These are phyloP conservation scores for Cantharis rustica DNA, from an alignment of 2,888 invertebrate species.

Conservation along the genomic window DNA sequence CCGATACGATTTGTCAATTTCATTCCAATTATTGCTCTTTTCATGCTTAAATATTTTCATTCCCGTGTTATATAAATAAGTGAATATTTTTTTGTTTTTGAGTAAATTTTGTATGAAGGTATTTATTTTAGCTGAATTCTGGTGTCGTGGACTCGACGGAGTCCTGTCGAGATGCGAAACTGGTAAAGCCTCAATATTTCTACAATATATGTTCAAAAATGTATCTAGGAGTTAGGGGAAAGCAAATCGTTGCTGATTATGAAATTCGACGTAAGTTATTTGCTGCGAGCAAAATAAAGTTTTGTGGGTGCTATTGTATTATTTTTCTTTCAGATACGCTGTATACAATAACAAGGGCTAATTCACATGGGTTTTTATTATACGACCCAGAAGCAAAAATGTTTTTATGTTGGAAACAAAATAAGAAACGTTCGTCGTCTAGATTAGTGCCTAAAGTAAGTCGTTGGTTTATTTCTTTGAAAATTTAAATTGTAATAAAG, in stretches of 20 bases:
- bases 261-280: slow-evolving; percentile 27
- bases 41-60: neutral
- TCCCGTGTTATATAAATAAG: neutral
- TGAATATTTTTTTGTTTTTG: neutral
- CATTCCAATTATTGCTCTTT: neutral
- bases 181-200: slow-evolving; percentile 37
- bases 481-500: slow-evolving; percentile 3
- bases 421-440: slow-evolving; percentile 32
- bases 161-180: slow-evolving; percentile 33
- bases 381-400: slow-evolving; percentile 43
- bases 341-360: slow-evolving; percentile 33
- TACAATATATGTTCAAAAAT: slow-evolving; percentile 39
- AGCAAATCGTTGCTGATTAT: slow-evolving; percentile 37
- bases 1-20: neutral
- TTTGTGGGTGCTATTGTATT: neutral
- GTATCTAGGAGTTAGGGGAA: slow-evolving; percentile 41
- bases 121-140: slow-evolving; percentile 38
- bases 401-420: slow-evolving; percentile 47
- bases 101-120: neutral
- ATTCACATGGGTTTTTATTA: slow-evolving; percentile 40
- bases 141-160: slow-evolving; percentile 29
- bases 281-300: neutral
- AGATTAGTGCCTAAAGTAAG: slow-evolving; percentile 45
- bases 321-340: slow-evolving; percentile 33
- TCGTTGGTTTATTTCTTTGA: slow-evolving; percentile 1